Conservation (phyloP, 2,113 vertebrate genomes). For the Mirounga angustirostris region DNA sequence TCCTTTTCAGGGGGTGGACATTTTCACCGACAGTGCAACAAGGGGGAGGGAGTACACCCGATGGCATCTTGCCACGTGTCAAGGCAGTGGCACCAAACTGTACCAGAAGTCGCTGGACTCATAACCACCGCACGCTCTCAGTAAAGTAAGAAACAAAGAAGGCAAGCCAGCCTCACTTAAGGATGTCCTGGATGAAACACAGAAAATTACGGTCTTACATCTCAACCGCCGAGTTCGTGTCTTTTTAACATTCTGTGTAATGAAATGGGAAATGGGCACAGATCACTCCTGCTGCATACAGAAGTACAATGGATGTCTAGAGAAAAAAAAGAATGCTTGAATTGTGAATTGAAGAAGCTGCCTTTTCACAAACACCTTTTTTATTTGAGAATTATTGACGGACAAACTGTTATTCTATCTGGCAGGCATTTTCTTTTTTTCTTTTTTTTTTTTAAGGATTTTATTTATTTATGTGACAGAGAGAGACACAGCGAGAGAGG, state of each 20-base stretch:
- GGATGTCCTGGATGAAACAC: background rate
- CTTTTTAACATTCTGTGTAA: background rate
- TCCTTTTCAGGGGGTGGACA: background rate
- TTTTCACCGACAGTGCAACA: background rate
- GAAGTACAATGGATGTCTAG: rapidly evolving
- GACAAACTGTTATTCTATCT: background rate
- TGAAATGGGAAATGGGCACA: background rate
- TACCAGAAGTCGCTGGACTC: background rate
- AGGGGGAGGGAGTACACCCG: background rate
- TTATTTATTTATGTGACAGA: no score
- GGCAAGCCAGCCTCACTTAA: background rate
- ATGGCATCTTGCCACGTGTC: no score
- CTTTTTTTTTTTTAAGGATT: no score
- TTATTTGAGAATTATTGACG: background rate
- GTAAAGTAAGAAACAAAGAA: background rate
- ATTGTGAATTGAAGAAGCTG: background rate
- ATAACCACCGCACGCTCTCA: background rate
- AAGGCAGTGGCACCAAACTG: background rate
- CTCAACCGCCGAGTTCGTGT: background rate
- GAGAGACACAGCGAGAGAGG: no score
- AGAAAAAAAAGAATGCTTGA: background rate
- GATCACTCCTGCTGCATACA: background rate
- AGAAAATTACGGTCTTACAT: background rate
- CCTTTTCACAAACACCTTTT: background rate
- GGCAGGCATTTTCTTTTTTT: background rate